Evolutionary conservation across 2,797 vertebrate genomes (phyloP).

Genomic region (Siniperca undulata): DNA sequence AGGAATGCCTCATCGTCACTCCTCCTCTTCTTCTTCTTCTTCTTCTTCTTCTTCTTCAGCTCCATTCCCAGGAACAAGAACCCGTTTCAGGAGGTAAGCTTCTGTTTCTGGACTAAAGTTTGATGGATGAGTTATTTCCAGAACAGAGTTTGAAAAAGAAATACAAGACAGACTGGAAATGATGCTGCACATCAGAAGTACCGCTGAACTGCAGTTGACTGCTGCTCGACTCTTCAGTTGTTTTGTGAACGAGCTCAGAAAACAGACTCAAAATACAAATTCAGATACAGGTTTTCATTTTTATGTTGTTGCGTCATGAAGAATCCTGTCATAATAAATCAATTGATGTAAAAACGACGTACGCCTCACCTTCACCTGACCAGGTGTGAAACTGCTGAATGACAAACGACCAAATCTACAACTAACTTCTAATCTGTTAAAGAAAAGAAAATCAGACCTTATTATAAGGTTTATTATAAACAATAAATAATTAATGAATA

Average conservation of each 20-base stretch:
- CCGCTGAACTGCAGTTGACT: too few species aligned
- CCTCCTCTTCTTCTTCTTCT: too few species aligned
- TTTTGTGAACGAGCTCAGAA: background rate
- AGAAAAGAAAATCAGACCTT: too few species aligned
- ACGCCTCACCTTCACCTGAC: too few species aligned
- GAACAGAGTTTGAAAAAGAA: conserved; percentile 6
- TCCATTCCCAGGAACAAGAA: conserved; percentile 98
- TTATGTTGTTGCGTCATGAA: background rate
- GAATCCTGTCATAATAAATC: background rate
- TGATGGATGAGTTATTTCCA: conserved; percentile 31
- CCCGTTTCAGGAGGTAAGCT: conserved; percentile 95
- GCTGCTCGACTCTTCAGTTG: too few species aligned
- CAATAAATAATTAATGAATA: too few species aligned
- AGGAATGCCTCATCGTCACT: conserved; percentile 18
- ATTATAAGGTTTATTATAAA: too few species aligned
- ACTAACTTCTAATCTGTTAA: too few species aligned
- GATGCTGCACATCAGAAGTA: background rate
- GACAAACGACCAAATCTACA: too few species aligned
- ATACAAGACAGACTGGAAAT: conserved; percentile 1
- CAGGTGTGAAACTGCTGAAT: too few species aligned
- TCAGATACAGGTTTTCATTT: background rate
- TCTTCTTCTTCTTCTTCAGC: conserved; percentile 81
- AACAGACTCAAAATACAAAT: background rate
- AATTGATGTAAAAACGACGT: background rate
- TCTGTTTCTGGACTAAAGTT: background rate